phyloP scores from a whole-genome alignment of 1,140 invertebrate species.

The Gonatopus flavifemur region DNA sequence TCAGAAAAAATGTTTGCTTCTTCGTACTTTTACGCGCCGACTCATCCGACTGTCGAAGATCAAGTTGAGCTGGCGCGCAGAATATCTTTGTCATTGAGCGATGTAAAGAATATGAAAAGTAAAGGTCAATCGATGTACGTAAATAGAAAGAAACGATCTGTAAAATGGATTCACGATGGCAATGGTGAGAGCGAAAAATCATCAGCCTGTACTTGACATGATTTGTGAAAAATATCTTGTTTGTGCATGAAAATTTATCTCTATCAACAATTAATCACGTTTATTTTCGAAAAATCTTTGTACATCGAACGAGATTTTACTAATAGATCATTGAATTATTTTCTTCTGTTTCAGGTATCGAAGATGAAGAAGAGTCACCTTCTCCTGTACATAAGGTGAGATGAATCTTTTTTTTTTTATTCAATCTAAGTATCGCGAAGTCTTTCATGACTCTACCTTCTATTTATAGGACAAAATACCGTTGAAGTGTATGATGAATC shows the following conservation, averaged over 20 bases:
- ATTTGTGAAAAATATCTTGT: background rate
- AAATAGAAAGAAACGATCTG: conserved; percentile 87
- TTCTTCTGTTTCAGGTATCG: conserved; percentile 42
- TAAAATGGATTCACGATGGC: conserved; percentile 93
- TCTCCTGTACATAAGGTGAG: conserved; percentile 42
- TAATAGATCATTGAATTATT: no score
- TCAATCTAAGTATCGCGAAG: no score
- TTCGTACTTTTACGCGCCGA: conserved; percentile 89
- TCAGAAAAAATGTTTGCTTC: conserved; percentile 89
- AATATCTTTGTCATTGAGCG: conserved; percentile 90
- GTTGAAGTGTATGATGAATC: conserved; percentile 79
- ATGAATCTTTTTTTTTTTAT: no score
- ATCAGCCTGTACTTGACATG: background rate
- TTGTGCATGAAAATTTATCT: no score
- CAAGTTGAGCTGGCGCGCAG: conserved; percentile 88
- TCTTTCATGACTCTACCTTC: no score
- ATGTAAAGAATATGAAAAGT: conserved; percentile 87
- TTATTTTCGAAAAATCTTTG: no score
- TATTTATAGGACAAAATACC: conserved; percentile 62
- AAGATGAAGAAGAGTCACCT: conserved; percentile 45
- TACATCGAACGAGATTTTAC: no score
- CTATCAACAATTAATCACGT: no score
- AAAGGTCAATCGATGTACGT: conserved; percentile 95
- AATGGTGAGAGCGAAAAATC: conserved; percentile 61
- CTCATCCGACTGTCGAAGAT: conserved; percentile 92